Percentiles rank a stretch among this genome's conserved stretches.
phyloP scores from a whole-genome alignment of 2,888 invertebrate species.

The Apamea sordens region DNA sequence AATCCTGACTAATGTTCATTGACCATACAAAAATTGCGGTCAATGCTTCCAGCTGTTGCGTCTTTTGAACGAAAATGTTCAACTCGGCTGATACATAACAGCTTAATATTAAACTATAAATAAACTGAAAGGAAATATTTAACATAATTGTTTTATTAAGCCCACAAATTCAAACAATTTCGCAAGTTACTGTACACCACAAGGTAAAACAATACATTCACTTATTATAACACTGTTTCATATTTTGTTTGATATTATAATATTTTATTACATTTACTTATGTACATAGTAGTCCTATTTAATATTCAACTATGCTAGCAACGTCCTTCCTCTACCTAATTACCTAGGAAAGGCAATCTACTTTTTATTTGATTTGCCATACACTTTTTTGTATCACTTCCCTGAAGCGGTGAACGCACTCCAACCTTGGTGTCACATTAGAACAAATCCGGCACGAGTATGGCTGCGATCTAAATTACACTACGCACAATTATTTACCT shows the following conservation, averaged over 20 bases:
- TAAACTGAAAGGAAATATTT: conserved; percentile 4
- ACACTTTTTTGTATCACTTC: conserved; percentile 59
- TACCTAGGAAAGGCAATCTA: conserved; percentile 40
- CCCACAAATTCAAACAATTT: conserved; percentile 10
- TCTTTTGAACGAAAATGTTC: conserved; percentile 4
- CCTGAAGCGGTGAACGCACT: conserved; percentile 68
- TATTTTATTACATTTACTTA: neutral
- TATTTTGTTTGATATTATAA: neutral
- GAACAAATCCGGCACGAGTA: conserved; percentile 52
- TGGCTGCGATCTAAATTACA: conserved; percentile 40
- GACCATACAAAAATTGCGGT: conserved; percentile 32
- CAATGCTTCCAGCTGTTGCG: conserved; percentile 31
- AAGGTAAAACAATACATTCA: conserved; percentile 47
- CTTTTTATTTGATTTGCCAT: conserved; percentile 40
- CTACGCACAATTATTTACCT: conserved; percentile 37
- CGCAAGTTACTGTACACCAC: neutral
- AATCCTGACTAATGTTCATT: conserved; percentile 19
- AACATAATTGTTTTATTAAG: conserved; percentile 1
- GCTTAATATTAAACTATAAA: neutral
- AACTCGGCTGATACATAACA: neutral
- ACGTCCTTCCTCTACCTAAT: conserved; percentile 41
- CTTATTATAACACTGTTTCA: conserved; percentile 1
- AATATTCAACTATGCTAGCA: neutral
- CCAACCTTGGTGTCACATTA: conserved; percentile 67
- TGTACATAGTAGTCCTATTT: neutral